Evolutionary conservation across 2,797 vertebrate species (phyloP).

Genomic region (Chloroceryle inda): DNA sequence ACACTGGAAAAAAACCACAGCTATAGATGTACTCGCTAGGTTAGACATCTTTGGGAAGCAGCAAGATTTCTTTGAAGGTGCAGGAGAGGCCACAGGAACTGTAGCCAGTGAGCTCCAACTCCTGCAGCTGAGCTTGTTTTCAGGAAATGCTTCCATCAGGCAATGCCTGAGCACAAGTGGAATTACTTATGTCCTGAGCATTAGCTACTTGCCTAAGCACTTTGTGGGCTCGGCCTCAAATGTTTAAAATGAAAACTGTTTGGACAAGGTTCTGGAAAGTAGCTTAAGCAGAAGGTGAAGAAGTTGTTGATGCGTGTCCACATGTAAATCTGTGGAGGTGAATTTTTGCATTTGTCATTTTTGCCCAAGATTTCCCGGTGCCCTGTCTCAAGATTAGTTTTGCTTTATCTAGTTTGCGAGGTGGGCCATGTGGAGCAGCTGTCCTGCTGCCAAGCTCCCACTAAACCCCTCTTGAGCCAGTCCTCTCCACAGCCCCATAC

Average conservation of each 20-base stretch:
- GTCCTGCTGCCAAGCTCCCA: neutral
- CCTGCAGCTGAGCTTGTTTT: neutral
- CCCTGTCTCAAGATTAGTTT: neutral
- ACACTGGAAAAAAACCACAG: neutral
- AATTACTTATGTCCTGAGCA: neutral
- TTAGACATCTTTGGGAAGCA: neutral
- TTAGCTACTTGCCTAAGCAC: neutral
- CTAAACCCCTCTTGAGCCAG: neutral
- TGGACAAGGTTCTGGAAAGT: neutral
- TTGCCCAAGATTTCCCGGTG: neutral
- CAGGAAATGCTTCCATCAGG: neutral
- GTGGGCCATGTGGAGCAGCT: neutral
- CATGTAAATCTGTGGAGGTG: rapidly evolving
- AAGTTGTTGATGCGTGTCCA: neutral
- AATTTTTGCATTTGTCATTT: neutral
- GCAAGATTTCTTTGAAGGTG: neutral
- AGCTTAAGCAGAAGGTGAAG: neutral
- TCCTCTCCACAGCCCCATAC: neutral
- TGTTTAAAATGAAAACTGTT: conserved; percentile 11
- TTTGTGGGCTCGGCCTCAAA: neutral
- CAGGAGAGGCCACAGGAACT: neutral
- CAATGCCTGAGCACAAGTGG: conserved; percentile 8
- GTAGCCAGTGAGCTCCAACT: neutral
- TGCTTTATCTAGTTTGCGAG: neutral
- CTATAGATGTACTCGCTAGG: neutral